Percentiles rank a stretch among this genome's conserved stretches.
These are phyloP conservation scores for Nixonia krombeini DNA, from an alignment of 1,140 invertebrate genomes.

Conservation along the genomic window DNA sequence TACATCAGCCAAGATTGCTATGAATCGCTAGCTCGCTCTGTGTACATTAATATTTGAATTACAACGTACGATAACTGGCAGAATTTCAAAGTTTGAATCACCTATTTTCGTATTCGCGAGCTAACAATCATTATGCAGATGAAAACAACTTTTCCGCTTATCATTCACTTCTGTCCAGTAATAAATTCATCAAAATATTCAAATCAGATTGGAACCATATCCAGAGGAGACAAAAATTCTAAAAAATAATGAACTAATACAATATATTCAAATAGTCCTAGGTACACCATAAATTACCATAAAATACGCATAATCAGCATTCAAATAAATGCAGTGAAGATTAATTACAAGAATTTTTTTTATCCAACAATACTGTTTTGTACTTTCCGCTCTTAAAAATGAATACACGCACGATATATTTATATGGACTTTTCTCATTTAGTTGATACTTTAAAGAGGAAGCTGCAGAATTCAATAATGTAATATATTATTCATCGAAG, in stretches of 20 bases:
- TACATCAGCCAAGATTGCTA: constrained; percentile 26
- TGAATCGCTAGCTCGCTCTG: constrained; percentile 21
- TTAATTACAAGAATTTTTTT: too few relatives aligned
- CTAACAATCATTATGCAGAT: constrained; percentile 47
- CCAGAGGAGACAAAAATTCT: constrained; percentile 22
- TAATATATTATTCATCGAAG: too few relatives aligned
- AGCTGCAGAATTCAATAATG: too few relatives aligned
- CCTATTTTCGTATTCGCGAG: constrained; percentile 39
- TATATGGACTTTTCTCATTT: too few relatives aligned
- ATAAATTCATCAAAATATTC: constrained; percentile 42
- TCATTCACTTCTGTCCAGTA: constrained; percentile 37
- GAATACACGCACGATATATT: too few relatives aligned
- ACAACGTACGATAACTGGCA: constrained; percentile 38
- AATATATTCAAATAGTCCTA: not conserved
- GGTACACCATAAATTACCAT: not conserved
- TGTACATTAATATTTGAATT: constrained; percentile 41
- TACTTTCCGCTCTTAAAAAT: too few relatives aligned
- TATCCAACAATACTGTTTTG: too few relatives aligned
- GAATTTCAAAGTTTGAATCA: constrained; percentile 44
- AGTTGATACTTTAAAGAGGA: too few relatives aligned
- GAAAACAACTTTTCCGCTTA: constrained; percentile 37
- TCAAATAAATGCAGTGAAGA: too few relatives aligned
- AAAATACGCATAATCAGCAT: too few relatives aligned
- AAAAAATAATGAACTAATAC: constrained; percentile 19
- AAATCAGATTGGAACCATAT: constrained; percentile 17